Evolutionary conservation across 2,888 invertebrate genomes (phyloP), one percentile per base, ranked within the genome.

Genomic region (Helobdella robusta): DNA sequence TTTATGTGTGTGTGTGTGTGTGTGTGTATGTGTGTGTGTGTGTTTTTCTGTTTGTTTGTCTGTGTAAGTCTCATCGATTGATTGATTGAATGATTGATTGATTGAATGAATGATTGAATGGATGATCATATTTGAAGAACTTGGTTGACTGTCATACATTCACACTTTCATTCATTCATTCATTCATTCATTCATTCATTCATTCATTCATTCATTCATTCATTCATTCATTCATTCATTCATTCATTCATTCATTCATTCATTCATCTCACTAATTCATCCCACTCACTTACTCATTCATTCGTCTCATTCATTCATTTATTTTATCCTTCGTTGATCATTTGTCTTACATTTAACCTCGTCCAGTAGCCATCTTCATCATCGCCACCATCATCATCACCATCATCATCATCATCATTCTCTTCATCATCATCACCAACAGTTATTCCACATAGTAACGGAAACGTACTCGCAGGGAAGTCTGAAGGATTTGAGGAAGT

Each of bases 401-500:
- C 48, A 48, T 48, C 48, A 48, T 23, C 48, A 48, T 23, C 48
- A 48, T 8, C 48, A 48, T 48, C 48, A 8, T 46, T 20, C n/a
- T 46, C 1, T 1, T 46, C 46, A 46, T 4, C 46, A 46, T 46
- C 46, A 46, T 46, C 18, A n/a, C 4, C 46, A 46, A n/a, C 73
- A 81, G 85, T 82, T 87, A 70, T 88, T 98, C 82, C 91, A 94
- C 80, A 84, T 95, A 72, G 86, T 97, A 76, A 91, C 94, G 69
- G 91, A 92, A 78, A 83, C 89, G 75, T 74, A 74, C 36, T 71
- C 76, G 28, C 84, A 87, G 74, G 90, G 89, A 61, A 86, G 86
- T 72, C 83, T 86, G 64, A 88, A 89, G 81, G 93, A 97, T 76
- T 88, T 95, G 85, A 86, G 91, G 65, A 90, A 93, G 78, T 98